Percentiles rank a stretch among this genome's conserved stretches.
Conservation (phyloP, 2,113 vertebrate species). For the Pterocles burchelli region DNA sequence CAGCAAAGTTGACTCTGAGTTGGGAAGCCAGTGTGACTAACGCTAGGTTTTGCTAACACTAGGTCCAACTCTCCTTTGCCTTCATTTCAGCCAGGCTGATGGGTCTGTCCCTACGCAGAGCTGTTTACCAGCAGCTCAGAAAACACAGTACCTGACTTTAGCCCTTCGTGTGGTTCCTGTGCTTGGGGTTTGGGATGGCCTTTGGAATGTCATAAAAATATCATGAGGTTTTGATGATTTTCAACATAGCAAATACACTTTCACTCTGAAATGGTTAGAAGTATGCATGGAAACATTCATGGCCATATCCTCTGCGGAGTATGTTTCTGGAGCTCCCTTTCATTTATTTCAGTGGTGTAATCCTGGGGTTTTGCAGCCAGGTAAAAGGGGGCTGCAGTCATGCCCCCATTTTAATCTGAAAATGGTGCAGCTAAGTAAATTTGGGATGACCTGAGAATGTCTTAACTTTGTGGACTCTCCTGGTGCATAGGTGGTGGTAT, state of each 20-base stretch:
- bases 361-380: neutral
- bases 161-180: neutral
- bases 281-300: neutral
- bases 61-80: neutral
- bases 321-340: neutral
- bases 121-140: neutral
- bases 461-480: neutral
- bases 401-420: neutral
- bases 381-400: neutral
- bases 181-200: neutral
- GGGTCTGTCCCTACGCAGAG: rapidly evolving
- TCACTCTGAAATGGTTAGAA: neutral
- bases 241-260: neutral
- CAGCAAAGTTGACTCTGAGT: neutral
- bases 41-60: neutral
- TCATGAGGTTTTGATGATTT: neutral
- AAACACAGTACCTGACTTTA: neutral
- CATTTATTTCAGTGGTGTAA: neutral
- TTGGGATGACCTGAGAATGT: neutral
- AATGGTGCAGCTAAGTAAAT: neutral
- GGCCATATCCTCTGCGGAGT: neutral
- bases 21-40: neutral
- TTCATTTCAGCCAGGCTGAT: neutral
- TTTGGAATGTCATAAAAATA: neutral
- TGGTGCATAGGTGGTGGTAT: neutral